phyloP scores from a whole-genome alignment of 2,888 invertebrate species.

The Drosophila paramelanica region DNA sequence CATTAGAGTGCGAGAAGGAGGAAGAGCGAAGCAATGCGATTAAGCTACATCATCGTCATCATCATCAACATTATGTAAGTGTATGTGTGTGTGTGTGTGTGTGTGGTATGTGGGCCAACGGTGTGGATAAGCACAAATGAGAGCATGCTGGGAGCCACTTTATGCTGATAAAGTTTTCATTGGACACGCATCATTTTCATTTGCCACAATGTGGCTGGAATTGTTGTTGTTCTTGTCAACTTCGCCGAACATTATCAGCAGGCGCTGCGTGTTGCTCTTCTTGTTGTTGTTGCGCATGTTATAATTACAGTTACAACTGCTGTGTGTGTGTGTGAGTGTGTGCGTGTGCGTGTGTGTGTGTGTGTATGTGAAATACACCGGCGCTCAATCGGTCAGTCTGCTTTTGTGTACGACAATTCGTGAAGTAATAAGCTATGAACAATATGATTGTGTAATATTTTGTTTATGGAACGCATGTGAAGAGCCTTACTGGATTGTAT shows the following conservation, averaged over 20 bases:
- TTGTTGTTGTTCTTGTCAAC: conserved; percentile 35
- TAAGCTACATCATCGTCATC: conserved; percentile 53
- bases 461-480: conserved; percentile 22
- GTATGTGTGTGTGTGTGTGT: conserved; percentile 7
- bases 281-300: conserved; percentile 29
- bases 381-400: conserved; percentile 18
- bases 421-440: conserved; percentile 29
- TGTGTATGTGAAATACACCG: conserved; percentile 18
- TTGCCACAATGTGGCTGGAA: conserved; percentile 50
- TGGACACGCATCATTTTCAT: conserved; percentile 56
- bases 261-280: neutral
- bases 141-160: conserved; percentile 44
- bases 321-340: conserved; percentile 14
- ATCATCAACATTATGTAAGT: neutral
- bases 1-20: conserved; percentile 24
- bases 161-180: conserved; percentile 64
- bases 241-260: conserved; percentile 40
- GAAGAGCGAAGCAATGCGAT: conserved; percentile 46
- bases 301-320: conserved; percentile 56
- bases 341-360: conserved; percentile 2
- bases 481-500: conserved; percentile 1
- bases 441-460: conserved; percentile 35
- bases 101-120: conserved; percentile 48
- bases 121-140: conserved; percentile 49
- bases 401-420: conserved; percentile 8